Base-by-base conservation (phyloP, 2,113 vertebrate species). In the Myotis brandtii region DNA sequence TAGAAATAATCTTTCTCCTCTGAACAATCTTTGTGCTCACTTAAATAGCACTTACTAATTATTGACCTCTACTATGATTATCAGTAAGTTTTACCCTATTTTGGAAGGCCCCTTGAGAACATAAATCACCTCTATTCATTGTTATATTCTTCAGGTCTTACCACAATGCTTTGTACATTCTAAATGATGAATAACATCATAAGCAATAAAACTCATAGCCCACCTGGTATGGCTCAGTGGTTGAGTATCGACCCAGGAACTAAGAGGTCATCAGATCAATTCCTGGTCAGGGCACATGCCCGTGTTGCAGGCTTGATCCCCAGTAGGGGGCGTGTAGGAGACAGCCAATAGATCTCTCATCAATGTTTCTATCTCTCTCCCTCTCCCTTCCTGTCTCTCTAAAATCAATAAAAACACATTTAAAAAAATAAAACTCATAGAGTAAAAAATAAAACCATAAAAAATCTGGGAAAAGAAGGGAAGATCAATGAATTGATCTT, bases 401-500 rank as follows among this genome's bases (percentile, higher is more conserved):
- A 59, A 59, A 59, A 59, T 59, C 56, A 59, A 23, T 59, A 59
- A 59, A 59, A 59, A 25, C 56, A 59, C 23, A 25, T 59, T 54
- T 23, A 59, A 59, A 59, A 59, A 59, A 59, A 59, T 59, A 59
- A 59, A 94, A 94, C 82, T 76, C 67, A 54, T 37, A 75, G 21
- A 70, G 67, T 70, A 89, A 92, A 94, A 69, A 93, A 48, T 88
- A 12, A 76, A 91, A 54, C 34, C 25, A 92, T 48, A 73, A 91
- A 91, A 50, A 89, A 67, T 85, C 43, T 32, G 30, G 52, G 92
- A 50, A 92, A 81, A 89, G 70, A 72, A 81, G n/a, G 13, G 20
- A 34, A 27, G 75, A 73, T 32, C 56, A 82, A 1, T 82, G 32
- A 75, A 64, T 14, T 72, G 13, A n/a, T 83, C 37, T 69, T 59